Base-by-base conservation (phyloP, 2,888 invertebrate genomes). In the Phengaris alcon region DNA sequence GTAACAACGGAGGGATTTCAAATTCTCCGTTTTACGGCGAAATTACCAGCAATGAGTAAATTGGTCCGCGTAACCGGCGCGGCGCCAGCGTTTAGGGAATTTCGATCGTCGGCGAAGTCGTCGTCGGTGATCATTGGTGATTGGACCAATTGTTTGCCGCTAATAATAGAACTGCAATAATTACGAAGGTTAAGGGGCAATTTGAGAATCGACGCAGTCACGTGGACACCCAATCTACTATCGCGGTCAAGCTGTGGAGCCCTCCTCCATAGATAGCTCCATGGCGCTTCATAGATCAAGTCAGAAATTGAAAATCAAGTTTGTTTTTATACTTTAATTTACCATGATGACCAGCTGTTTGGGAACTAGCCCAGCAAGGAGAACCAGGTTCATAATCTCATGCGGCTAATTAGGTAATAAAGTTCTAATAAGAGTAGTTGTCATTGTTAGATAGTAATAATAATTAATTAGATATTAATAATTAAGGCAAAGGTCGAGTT, bases 131-230 rank as follows among this genome's bases (percentile, higher is more conserved):
- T 87, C 86, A 87, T 86, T 83, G 84, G 84, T 87, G 86, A 87
- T 86, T 83, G 84, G 84, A 79, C 77, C 91, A 91, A 91, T 91
- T 90, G 90, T 90, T 86, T 86, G 85, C 83, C 80, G 86, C 90
- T 91, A 90, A 80, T 85, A 84, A 84, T 85, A 85, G 85, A 82
- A 84, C 84, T 75, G 75, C 75, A 75, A 74, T 74, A 74, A 75
- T 75, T 75, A 70, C 70, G 75, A 75, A 75, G 75, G 75, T 75
- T 75, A 75, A 72, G 75, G 75, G 75, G 75, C 75, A 75, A 75
- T 22, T 75, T 57, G 75, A 70, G 75, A 70, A 75, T 57, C 57
- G 70, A 35, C 72, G 72, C 54, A 70, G 70, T 72, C 68, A 74
- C 74, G 68, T 52, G 68, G 64, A 12, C 15, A 6, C 48, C 74